Evolutionary conservation across 2,888 invertebrate species (phyloP), one percentile per base, ranked within the genome.

Genomic region (Marronus borbonicus): DNA sequence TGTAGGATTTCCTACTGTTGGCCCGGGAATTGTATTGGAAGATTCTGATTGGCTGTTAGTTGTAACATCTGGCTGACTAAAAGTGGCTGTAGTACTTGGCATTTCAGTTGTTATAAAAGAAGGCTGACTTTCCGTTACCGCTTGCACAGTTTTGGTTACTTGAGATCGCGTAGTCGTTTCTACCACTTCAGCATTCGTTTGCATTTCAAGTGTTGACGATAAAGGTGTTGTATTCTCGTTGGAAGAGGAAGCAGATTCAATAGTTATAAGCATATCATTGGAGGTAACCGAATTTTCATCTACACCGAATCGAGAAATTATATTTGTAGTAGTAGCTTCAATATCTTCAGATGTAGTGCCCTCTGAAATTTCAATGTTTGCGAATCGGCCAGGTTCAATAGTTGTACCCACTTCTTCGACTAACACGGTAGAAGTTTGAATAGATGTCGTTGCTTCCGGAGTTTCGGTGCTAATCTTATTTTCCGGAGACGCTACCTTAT

Each of bases 111-210:
- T 81, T 58, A 80, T 39, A 49, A 78, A 87, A 83, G 89, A 86
- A 89, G 87, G 89, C 81, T 90, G 89, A 87, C 90, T 90, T 70
- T 90, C 90, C 4, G 55, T 58, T 2, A 20, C 17, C n/a, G 1
- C 55, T 24, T 58, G 17, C 14, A 20, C 3, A 58, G 1, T 20
- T 0, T 44, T 12, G 12, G 44, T 44, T 44, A 44, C 12, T 82
- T 90, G 90, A 3, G 69, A 50, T 12, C 65, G 31, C 10, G 28
- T 65, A 8, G 70, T 55, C 20, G 64, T 55, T 31, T 44, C 69
- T 10, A 58, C 20, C 14, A 39, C 4, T 66, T 20, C 65, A 44
- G 20, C 17, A 12, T 28, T 31, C 3, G 17, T 44, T 66, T n/a
- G 39, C 10, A 8, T 8, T 66, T 44, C 65, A 44, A 17, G 44